Conservation (phyloP, 2,797 vertebrate genomes). For the Rhincodon typus region DNA sequence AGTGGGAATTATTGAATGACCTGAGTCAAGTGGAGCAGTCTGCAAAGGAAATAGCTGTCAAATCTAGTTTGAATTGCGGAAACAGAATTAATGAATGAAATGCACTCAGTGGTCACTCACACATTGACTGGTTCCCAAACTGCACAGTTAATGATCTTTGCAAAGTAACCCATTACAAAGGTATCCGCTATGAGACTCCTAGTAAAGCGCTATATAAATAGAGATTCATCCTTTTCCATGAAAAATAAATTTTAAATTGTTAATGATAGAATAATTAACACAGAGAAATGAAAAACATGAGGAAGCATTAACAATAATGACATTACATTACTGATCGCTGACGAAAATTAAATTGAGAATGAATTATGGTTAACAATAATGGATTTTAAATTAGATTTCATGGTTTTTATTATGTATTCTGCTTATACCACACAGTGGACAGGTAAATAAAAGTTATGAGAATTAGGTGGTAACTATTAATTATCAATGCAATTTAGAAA, state of each 20-base stretch:
- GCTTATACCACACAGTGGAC: not conserved
- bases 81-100: not conserved
- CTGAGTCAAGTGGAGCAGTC: not conserved
- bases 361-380: slow-evolving; percentile 16
- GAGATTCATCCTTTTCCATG: not conserved
- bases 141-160: not conserved
- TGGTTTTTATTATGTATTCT: not conserved
- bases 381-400: slow-evolving; percentile 1
- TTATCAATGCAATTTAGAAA: not conserved
- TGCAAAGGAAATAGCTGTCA: not conserved
- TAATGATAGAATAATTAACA: not conserved
- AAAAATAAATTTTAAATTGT: not conserved
- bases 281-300: not conserved
- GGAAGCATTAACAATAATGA: not conserved
- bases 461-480: not conserved
- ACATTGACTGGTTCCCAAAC: not conserved
- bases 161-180: not conserved
- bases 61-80: not conserved
- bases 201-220: not conserved
- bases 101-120: not conserved
- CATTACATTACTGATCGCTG: not conserved
- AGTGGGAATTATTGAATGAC: not conserved
- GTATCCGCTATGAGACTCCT: not conserved
- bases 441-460: not conserved
- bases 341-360: not conserved